phyloP scores from a whole-genome alignment of 2,888 invertebrate species.

The Hermaeophaga mercurialis region DNA sequence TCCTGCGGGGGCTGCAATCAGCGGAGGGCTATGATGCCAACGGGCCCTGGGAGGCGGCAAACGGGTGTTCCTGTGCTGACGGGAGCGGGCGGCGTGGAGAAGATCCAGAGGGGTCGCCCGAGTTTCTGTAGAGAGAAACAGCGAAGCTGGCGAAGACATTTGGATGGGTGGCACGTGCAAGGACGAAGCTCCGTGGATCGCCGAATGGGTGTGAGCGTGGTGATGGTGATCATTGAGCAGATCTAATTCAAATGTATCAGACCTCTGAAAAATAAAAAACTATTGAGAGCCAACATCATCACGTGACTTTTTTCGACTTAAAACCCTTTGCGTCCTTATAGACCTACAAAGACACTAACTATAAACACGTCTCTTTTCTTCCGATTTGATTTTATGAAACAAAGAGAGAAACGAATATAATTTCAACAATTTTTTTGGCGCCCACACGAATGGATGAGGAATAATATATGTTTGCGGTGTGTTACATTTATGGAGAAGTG shows the following conservation, averaged over 20 bases:
- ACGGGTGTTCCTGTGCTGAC: constrained; percentile 43
- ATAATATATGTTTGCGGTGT: no score
- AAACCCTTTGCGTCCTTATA: no score
- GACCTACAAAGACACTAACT: no score
- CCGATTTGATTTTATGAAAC: no score
- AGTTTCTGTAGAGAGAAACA: constrained; percentile 57
- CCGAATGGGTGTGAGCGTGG: constrained; percentile 50
- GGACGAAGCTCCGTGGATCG: constrained; percentile 48
- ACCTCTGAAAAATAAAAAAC: constrained; percentile 43
- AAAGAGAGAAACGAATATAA: no score
- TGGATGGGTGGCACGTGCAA: constrained; percentile 59
- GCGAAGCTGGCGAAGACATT: constrained; percentile 55
- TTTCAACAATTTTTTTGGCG: no score
- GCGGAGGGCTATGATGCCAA: constrained; percentile 58
- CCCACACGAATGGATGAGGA: no score
- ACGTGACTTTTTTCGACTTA: no score
- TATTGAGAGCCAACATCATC: no score
- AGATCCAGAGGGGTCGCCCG: constrained; percentile 57
- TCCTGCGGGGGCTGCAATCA: constrained; percentile 59
- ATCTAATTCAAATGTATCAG: constrained; percentile 55
- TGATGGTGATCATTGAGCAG: constrained; percentile 54
- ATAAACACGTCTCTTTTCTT: no score
- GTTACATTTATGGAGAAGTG: no score
- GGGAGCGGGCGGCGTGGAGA: constrained; percentile 54
- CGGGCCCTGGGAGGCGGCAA: constrained; percentile 53